phyloP scores from a whole-genome alignment of 2,797 vertebrate species.

The Mus caroli region DNA sequence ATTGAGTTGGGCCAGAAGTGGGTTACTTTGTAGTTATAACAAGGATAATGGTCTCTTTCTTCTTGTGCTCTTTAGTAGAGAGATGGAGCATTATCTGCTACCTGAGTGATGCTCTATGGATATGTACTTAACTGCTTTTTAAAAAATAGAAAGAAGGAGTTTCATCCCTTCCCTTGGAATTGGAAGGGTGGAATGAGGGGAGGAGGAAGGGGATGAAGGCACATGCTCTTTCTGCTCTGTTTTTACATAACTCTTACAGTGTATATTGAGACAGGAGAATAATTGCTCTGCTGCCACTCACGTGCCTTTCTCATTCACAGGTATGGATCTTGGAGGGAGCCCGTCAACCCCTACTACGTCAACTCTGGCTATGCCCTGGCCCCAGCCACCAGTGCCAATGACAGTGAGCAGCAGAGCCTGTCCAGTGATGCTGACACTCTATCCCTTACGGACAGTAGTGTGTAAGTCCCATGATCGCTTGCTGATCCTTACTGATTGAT shows the following conservation, averaged over 20 bases:
- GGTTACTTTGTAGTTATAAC: not conserved
- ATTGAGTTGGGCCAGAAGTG: not conserved
- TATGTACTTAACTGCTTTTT: not conserved
- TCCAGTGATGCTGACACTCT: conserved; percentile 98
- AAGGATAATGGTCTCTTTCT: not conserved
- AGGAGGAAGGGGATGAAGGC: not conserved
- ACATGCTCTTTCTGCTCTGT: not conserved
- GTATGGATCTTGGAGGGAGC: conserved; percentile 93
- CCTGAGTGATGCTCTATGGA: rapidly evolving
- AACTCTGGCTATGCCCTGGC: conserved; percentile 95
- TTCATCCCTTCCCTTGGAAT: not conserved
- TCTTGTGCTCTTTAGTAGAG: not conserved
- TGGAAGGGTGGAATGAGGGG: not conserved
- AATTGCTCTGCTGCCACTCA: not conserved
- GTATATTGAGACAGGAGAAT: rapidly evolving
- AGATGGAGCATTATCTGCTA: not conserved
- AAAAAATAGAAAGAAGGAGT: not conserved
- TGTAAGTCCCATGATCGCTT: conserved; percentile 91
- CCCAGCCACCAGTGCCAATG: conserved; percentile 96
- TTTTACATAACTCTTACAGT: not conserved
- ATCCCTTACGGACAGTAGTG: conserved; percentile 97
- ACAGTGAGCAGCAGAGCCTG: conserved; percentile 99
- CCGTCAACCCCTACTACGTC: conserved; percentile 95
- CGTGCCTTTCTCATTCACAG: conserved; percentile 76
- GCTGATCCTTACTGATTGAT: not conserved